Evolutionary conservation across 2,888 invertebrate genomes (phyloP).

Genomic region (Hecatera dysodea): DNA sequence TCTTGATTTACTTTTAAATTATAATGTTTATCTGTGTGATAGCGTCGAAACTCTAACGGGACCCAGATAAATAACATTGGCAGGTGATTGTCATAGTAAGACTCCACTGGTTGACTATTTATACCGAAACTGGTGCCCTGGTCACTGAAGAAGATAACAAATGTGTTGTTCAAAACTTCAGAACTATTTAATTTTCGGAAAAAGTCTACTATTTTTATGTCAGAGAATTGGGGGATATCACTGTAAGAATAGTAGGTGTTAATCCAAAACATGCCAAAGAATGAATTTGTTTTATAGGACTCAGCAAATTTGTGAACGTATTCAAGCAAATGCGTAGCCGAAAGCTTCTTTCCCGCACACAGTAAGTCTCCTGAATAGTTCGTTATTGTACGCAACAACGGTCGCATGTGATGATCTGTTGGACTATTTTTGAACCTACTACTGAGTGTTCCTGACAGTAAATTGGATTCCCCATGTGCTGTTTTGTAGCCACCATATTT

Average conservation of each 20-base stretch:
- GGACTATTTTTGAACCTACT: slow-evolving; percentile 94
- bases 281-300: slow-evolving; percentile 91
- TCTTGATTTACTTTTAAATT: slow-evolving; percentile 92
- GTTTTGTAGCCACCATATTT: slow-evolving; percentile 93
- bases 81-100: slow-evolving; percentile 94
- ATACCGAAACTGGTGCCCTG: slow-evolving; percentile 94
- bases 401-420: slow-evolving; percentile 95
- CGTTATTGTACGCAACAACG: slow-evolving; percentile 93
- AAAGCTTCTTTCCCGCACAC: slow-evolving; percentile 87
- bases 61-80: slow-evolving; percentile 94
- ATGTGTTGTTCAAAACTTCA: slow-evolving; percentile 91
- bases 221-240: slow-evolving; percentile 91
- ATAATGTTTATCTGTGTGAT: slow-evolving; percentile 88
- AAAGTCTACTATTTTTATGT: slow-evolving; percentile 90
- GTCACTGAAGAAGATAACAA: slow-evolving; percentile 94
- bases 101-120: slow-evolving; percentile 92
- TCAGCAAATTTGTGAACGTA: slow-evolving; percentile 92
- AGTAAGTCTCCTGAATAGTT: slow-evolving; percentile 81
- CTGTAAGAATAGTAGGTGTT: slow-evolving; percentile 94
- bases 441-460: slow-evolving; percentile 92
- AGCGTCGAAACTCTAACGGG: slow-evolving; percentile 91
- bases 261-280: slow-evolving; percentile 94
- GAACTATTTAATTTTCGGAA: slow-evolving; percentile 88
- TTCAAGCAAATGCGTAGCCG: slow-evolving; percentile 92
- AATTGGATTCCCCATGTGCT: slow-evolving; percentile 94